Percentiles rank a stretch among this genome's conserved stretches.
Conservation (phyloP, 1,140 invertebrate species). For the Trichonephila clavipes region DNA sequence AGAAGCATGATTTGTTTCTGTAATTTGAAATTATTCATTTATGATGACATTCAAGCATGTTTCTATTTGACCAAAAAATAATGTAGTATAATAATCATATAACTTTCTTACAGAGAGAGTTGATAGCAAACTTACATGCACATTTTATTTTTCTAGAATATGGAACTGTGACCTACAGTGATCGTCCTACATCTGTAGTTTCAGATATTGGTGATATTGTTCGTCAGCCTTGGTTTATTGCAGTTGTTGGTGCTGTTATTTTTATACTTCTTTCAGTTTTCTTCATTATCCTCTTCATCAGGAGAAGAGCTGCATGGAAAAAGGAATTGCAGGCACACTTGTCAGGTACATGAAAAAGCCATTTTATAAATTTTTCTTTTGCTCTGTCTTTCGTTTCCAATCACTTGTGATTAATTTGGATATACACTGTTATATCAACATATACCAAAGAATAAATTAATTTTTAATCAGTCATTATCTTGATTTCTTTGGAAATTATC, state of each 20-base stretch:
- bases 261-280: conserved; percentile 86
- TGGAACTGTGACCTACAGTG: conserved; percentile 45
- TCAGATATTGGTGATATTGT: conserved; percentile 64
- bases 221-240: conserved; percentile 88
- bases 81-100: no score
- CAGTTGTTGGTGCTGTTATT: conserved; percentile 86
- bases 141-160: conserved; percentile 45
- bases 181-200: conserved; percentile 50
- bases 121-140: no score
- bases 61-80: no score
- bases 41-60: no score
- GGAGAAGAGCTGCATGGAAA: conserved; percentile 79
- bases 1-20: no score
- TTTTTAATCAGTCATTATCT: not conserved
- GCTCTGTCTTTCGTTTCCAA: not conserved
- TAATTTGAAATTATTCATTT: no score
- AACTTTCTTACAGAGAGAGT: no score
- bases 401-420: not conserved
- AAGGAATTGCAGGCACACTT: conserved; percentile 78
- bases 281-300: conserved; percentile 82
- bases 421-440: not conserved
- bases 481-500: not conserved
- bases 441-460: not conserved
- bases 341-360: conserved; percentile 48
- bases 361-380: not conserved